Conservation (phyloP, 2,113 vertebrate species). For the Lepus americanus region DNA sequence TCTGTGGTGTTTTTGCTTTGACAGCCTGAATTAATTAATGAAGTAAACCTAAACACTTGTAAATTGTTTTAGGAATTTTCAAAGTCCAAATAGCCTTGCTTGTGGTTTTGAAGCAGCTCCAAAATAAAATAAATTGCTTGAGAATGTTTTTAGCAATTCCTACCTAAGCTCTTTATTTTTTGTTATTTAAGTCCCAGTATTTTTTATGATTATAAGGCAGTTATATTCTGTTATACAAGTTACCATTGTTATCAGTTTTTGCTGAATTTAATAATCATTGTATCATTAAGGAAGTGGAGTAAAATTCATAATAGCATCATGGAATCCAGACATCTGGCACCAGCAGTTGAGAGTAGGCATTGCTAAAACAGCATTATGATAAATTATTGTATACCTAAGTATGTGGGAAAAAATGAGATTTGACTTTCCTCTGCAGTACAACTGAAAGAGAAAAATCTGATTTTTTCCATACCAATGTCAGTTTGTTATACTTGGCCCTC, state of each 20-base stretch:
- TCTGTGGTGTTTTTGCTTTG: not conserved
- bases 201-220: not conserved
- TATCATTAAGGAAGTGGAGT: not conserved
- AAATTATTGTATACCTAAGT: not conserved
- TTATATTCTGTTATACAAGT: not conserved
- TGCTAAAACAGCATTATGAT: not conserved
- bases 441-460: not conserved
- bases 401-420: not conserved
- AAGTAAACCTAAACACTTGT: not conserved
- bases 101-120: not conserved
- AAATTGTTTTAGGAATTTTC: not conserved
- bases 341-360: not conserved
- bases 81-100: not conserved
- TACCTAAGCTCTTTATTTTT: not conserved
- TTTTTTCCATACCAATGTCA: not conserved
- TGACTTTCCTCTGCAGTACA: not conserved
- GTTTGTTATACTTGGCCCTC: not conserved
- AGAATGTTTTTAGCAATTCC: not conserved
- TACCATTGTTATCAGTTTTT: not conserved
- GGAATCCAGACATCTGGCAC: not conserved
- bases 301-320: not conserved
- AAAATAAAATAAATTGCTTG: constrained; percentile 14
- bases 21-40: not conserved
- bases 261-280: not conserved
- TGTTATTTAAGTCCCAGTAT: not conserved